A percentile compares a stretch with the other conserved stretches of the same genome.
These are phyloP conservation scores for Schizotus pectinicornis DNA, from an alignment of 2,888 invertebrate genomes.

Conservation along the genomic window DNA sequence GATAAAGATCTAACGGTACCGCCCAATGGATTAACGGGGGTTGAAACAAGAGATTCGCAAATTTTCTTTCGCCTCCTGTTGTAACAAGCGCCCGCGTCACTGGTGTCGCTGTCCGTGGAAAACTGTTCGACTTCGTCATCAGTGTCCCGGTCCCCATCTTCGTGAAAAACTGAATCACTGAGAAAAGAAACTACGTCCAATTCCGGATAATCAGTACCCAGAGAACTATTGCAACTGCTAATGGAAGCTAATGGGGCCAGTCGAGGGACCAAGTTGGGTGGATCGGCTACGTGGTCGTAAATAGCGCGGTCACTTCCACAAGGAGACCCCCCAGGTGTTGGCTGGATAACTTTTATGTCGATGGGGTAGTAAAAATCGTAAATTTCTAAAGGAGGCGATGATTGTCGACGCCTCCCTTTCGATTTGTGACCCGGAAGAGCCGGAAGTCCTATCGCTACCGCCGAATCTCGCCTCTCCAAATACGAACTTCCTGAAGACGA, in stretches of 20 bases:
- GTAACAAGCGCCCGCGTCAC: conserved; percentile 47
- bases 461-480: conserved; percentile 80
- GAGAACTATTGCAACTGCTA: conserved; percentile 76
- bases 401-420: conserved; percentile 55
- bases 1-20: conserved; percentile 31
- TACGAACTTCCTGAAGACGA: conserved; percentile 86
- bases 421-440: conserved; percentile 62
- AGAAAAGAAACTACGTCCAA: conserved; percentile 74
- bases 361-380: conserved; percentile 57
- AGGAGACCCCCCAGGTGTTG: conserved; percentile 84
- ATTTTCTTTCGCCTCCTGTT: conserved; percentile 27
- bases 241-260: conserved; percentile 81
- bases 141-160: conserved; percentile 62
- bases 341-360: conserved; percentile 70
- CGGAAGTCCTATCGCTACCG: conserved; percentile 69
- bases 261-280: conserved; percentile 51
- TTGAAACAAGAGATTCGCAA: conserved; percentile 20
- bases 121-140: conserved; percentile 81
- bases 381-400: conserved; percentile 53
- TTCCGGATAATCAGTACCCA: conserved; percentile 67
- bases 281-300: conserved; percentile 52
- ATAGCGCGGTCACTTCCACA: conserved; percentile 71
- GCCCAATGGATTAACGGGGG: conserved; percentile 37
- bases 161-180: conserved; percentile 82
- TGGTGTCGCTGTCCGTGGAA: conserved; percentile 82